Percentiles rank a stretch among this genome's conserved stretches.
Evolutionary conservation across 92 coral and sea anemone genomes (phyloP).

Genomic region (Epizoanthus illoricatus): DNA sequence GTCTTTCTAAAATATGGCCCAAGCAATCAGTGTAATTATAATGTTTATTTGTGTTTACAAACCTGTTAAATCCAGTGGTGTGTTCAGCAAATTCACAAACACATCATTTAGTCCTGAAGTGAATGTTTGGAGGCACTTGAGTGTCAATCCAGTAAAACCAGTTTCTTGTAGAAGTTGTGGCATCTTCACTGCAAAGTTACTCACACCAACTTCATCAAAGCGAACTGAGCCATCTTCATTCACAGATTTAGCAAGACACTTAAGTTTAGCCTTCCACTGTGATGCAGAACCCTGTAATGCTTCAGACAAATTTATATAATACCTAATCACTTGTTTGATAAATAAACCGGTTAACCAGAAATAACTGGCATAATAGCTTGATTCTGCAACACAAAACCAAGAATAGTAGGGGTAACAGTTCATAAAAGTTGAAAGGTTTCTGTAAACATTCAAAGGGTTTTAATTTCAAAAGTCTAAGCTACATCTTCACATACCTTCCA

Average conservation of each 20-base stretch:
- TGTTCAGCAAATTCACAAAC: conserved; percentile 1
- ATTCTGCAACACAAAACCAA: too few relatives aligned
- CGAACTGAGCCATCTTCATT: background rate
- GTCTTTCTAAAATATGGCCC: background rate
- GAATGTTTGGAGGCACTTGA: background rate
- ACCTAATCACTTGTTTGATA: too few relatives aligned
- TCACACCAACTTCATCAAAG: conserved; percentile 39
- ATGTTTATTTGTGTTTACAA: background rate
- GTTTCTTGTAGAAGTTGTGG: background rate
- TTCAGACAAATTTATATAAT: background rate
- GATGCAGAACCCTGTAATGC: background rate
- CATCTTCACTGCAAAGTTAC: conserved; percentile 22
- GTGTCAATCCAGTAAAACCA: background rate
- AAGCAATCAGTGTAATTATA: background rate
- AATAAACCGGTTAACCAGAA: too few relatives aligned
- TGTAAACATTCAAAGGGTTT: too few relatives aligned
- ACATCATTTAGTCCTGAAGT: conserved; percentile 16
- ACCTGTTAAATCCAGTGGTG: background rate
- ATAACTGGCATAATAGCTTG: too few relatives aligned
- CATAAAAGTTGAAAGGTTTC: too few relatives aligned
- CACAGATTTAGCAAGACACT: background rate
- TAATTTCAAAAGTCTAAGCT: too few relatives aligned
- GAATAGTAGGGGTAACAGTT: too few relatives aligned
- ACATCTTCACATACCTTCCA: too few relatives aligned
- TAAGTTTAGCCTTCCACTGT: background rate